Evolutionary conservation across 2,797 vertebrate species (phyloP).

Genomic region (Emydoidea blandingii): DNA sequence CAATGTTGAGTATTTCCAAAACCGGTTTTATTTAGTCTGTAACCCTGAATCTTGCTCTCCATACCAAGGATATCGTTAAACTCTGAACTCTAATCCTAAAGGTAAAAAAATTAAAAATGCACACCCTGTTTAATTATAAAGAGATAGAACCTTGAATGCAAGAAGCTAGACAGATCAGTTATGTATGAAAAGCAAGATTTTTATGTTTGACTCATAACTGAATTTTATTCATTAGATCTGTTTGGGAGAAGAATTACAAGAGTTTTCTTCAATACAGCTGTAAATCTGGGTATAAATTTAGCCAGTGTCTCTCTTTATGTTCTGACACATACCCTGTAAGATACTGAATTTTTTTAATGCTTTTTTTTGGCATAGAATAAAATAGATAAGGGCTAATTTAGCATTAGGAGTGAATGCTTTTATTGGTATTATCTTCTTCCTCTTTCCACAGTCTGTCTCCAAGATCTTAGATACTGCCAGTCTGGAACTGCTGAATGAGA

Average conservation of each 20-base stretch:
- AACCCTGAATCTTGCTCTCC: neutral
- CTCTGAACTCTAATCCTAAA: neutral
- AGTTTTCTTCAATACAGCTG: neutral
- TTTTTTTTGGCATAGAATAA: neutral
- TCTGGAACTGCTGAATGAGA: slow-evolving; percentile 92
- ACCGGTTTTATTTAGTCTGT: neutral
- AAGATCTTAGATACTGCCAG: slow-evolving; percentile 95
- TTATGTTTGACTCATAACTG: neutral
- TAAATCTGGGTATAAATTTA: neutral
- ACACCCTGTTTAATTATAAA: neutral
- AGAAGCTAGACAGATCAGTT: neutral
- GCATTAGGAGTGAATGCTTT: neutral
- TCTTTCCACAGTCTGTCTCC: slow-evolving; percentile 84
- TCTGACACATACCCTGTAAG: accelerated
- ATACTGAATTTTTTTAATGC: neutral
- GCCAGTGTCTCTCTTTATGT: neutral
- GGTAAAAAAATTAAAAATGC: neutral
- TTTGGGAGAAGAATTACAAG: neutral
- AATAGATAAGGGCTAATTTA: neutral
- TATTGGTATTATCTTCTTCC: neutral
- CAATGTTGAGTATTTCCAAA: neutral
- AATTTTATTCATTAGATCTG: neutral
- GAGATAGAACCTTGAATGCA: neutral
- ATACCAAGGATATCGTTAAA: neutral
- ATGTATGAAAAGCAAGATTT: neutral